Percentiles rank a stretch among this genome's conserved stretches.
Evolutionary conservation across 53 echinoderm and acorn worm species (phyloP).

Genomic region (Glandiceps talaboti): DNA sequence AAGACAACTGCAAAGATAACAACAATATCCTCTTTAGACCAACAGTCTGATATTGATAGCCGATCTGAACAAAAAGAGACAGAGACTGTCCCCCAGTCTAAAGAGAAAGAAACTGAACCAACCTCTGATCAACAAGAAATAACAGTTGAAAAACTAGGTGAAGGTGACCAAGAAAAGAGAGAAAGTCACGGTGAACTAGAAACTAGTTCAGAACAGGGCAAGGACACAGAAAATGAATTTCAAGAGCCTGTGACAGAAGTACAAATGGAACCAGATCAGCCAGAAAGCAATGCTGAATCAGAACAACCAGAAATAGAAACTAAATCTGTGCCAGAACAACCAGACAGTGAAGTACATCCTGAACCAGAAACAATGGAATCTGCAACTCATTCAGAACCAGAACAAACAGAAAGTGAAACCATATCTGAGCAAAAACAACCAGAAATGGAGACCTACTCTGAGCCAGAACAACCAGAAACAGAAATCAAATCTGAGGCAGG

Average conservation of each 20-base stretch:
- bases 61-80: neutral
- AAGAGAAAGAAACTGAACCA: neutral
- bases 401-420: neutral
- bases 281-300: neutral
- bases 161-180: too few species aligned
- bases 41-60: too few species aligned
- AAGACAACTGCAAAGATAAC: too few species aligned
- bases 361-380: neutral
- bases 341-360: neutral
- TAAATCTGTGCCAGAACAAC: neutral
- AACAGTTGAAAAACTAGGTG: too few species aligned
- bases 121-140: neutral
- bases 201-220: too few species aligned
- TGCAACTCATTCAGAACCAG: neutral
- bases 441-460: neutral
- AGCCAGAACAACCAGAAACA: neutral
- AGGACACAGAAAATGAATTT: too few species aligned
- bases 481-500: neutral
- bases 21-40: too few species aligned
- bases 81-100: neutral
- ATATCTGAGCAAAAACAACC: neutral
- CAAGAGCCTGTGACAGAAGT: neutral
- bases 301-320: neutral
- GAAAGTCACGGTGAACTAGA: too few species aligned
- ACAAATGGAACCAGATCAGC: neutral